Percentiles rank a stretch among this genome's conserved stretches.
Evolutionary conservation across 1,140 invertebrate genomes (phyloP).

Genomic region (Apis cerana): DNA sequence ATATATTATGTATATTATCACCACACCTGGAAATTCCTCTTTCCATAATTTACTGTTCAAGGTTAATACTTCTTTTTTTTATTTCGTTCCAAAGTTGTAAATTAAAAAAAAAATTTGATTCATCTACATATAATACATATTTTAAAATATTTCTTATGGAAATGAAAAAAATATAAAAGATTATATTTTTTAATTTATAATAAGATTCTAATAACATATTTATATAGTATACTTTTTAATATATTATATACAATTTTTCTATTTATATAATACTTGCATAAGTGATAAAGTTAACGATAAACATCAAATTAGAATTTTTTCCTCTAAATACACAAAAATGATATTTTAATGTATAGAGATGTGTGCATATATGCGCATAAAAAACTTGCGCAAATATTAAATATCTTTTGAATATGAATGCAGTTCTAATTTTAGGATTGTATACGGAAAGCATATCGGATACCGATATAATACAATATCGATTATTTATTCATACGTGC

Average conservation of each 20-base stretch:
- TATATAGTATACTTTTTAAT: neutral
- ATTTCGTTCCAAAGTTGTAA: neutral
- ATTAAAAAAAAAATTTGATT: neutral
- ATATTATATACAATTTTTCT: neutral
- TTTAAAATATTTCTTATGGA: neutral
- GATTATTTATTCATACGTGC: neutral
- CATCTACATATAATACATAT: neutral
- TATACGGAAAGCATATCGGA: neutral
- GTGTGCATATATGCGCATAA: neutral
- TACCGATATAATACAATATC: neutral
- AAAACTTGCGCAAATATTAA: neutral
- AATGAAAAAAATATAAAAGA: neutral
- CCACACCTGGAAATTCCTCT: neutral
- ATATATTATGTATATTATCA: neutral
- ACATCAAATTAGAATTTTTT: neutral
- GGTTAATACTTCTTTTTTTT: too few species aligned
- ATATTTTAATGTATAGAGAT: neutral
- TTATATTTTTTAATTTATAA: neutral
- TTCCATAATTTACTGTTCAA: neutral
- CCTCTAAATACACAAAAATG: neutral
- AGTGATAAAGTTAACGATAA: constrained; percentile 2
- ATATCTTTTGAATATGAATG: neutral
- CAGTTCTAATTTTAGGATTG: neutral
- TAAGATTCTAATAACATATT: neutral
- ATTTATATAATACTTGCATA: neutral